These are phyloP conservation scores for Thinocorus orbignyianus DNA, from an alignment of 2,113 vertebrate genomes.

Conservation along the genomic window DNA sequence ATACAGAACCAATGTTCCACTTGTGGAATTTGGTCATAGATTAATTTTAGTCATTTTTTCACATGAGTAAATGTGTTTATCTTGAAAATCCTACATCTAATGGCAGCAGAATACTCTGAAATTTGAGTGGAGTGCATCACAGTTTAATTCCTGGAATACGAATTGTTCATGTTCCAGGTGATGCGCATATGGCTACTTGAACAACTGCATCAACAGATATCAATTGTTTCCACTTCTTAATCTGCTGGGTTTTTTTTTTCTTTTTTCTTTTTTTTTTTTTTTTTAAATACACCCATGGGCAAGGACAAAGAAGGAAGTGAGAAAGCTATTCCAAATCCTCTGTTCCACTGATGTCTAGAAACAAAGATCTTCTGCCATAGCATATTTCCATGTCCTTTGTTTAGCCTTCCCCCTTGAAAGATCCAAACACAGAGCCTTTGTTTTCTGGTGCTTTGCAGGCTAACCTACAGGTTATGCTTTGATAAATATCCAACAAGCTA, in stretches of 20 bases:
- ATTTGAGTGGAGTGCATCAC: neutral
- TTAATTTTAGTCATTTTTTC: neutral
- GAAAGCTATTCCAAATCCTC: slow-evolving; percentile 17
- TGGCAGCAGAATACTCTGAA: neutral
- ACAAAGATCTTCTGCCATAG: slow-evolving; percentile 39
- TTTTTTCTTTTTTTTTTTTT: too few relatives aligned
- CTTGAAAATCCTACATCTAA: neutral
- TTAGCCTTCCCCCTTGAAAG: slow-evolving; percentile 48
- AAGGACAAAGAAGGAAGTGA: slow-evolving; percentile 20
- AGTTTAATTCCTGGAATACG: neutral
- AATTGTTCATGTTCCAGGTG: neutral
- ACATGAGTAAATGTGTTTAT: neutral
- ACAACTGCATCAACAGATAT: neutral
- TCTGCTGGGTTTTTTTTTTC: neutral
- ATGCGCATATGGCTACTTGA: neutral
- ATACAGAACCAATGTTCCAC: neutral
- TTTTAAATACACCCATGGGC: neutral
- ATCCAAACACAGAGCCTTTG: slow-evolving; percentile 39
- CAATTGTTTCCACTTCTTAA: neutral
- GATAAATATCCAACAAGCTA: slow-evolving; percentile 51
- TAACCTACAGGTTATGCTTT: slow-evolving; percentile 61
- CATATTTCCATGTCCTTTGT: slow-evolving; percentile 54
- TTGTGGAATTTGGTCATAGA: neutral
- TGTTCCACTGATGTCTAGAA: slow-evolving; percentile 34
- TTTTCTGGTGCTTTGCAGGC: slow-evolving; percentile 52